phyloP scores from a whole-genome alignment of 2,888 invertebrate species.

The Rosalia funebris region DNA sequence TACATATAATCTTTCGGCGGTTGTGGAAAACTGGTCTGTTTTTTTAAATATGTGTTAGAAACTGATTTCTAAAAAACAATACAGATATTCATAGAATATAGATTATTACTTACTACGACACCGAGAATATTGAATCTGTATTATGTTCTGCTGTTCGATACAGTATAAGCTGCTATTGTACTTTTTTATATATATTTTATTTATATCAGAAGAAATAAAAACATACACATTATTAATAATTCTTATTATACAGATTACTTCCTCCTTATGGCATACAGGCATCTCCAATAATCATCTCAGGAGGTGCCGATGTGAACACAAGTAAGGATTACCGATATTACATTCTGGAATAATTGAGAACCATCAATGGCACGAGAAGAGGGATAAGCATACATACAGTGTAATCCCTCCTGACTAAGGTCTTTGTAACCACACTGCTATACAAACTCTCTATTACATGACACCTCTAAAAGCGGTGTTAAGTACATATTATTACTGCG shows the following conservation, averaged over 20 bases:
- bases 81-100: no score
- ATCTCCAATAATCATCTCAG: constrained; percentile 14
- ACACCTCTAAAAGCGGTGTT: constrained; percentile 47
- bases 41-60: no score
- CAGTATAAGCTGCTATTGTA: no score
- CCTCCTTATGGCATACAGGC: neutral
- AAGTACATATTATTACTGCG: constrained; percentile 50
- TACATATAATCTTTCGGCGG: no score
- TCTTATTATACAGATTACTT: neutral
- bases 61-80: no score
- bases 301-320: constrained; percentile 45
- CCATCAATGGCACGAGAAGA: constrained; percentile 55
- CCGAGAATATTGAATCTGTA: no score
- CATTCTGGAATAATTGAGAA: constrained; percentile 60
- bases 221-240: no score
- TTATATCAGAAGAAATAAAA: no score
- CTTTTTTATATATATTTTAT: no score
- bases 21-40: no score
- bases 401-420: constrained; percentile 43
- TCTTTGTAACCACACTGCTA: constrained; percentile 47
- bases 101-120: no score
- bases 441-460: constrained; percentile 49
- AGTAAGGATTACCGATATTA: constrained; percentile 61
- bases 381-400: constrained; percentile 49
- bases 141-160: no score